Evolutionary conservation across 2,797 vertebrate genomes (phyloP), one percentile per base, ranked within the genome.

Genomic region (Tragelaphus oryx): DNA sequence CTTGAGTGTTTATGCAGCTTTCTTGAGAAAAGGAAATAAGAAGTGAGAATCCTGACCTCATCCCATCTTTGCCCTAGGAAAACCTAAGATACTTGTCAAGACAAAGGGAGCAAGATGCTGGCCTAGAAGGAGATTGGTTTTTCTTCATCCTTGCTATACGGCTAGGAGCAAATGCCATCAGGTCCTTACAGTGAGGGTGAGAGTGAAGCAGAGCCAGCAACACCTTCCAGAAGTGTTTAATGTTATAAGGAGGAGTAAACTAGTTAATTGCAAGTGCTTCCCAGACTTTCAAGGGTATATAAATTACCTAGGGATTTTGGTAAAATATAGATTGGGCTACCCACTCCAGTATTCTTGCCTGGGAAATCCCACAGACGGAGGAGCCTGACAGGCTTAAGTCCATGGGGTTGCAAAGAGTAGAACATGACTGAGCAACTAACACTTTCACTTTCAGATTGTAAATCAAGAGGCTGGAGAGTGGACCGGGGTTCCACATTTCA

Each of bases 91-190:
- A 16, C 41, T 33, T 18, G 10, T 37, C 60, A 26, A 91, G 20
- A 75, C 4, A 14, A 80, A 62, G 14, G 8, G 37, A 86, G 5
- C 48, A 89, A 74, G 30, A 71, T 55, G 17, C 68, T n/a, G 0
- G 26, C 48, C 7, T 37, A 7, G 28, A 14, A 16, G 18, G 22
- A 16, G 1, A 7, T 4, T 74, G n/a, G 2, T 12, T 65, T 24
- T 2, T 52, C 24, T 10, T 30, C n/a, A 22, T 14, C 30, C 55
- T 4, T 16, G 6, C n/a, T 83, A 4, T 33, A 8, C 0, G 4
- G 28, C 4, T 8, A 12, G 57, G n/a, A 59, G 9, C 6, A 65
- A 59, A 54, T 1, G 3, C 30, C 24, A 54, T 54, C 41, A 24
- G 13, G 33, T 8, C 5, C 9, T 94, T 65, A 44, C 12, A 62